These are phyloP conservation scores for Drepana arcuata DNA, from an alignment of 1,140 invertebrate species.

Conservation along the genomic window DNA sequence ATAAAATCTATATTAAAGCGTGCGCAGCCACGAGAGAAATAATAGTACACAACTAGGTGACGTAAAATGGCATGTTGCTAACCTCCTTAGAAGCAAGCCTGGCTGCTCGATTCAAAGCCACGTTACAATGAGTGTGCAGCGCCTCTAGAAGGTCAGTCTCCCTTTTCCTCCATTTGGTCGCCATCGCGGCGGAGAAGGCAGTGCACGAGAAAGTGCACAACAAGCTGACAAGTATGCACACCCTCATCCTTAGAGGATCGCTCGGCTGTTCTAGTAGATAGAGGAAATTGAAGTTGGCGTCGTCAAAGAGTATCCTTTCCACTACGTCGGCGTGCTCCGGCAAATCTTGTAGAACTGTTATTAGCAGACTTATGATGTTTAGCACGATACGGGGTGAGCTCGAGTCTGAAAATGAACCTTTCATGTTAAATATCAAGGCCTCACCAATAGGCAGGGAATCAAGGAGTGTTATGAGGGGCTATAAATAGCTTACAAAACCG, in stretches of 20 bases:
- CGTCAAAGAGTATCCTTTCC: constrained; percentile 77
- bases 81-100: constrained; percentile 60
- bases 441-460: too few species aligned
- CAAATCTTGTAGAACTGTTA: constrained; percentile 80
- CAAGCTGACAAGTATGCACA: constrained; percentile 78
- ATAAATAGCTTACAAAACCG: too few species aligned
- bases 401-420: constrained; percentile 70
- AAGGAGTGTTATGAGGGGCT: too few species aligned
- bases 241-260: constrained; percentile 74
- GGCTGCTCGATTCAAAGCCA: constrained; percentile 57
- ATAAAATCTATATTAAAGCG: too few species aligned
- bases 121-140: constrained; percentile 59
- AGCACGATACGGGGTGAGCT: constrained; percentile 74
- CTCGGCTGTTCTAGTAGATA: constrained; percentile 76
- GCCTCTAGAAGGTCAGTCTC: constrained; percentile 54
- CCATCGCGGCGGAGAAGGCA: constrained; percentile 78
- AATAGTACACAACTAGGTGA: too few species aligned
- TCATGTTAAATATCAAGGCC: too few species aligned
- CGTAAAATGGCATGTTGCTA: constrained; percentile 66
- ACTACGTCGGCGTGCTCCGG: constrained; percentile 84
- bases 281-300: constrained; percentile 71
- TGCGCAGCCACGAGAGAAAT: too few species aligned
- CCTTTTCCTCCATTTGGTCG: constrained; percentile 55
- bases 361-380: constrained; percentile 80
- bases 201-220: constrained; percentile 77